These are phyloP conservation scores for Pristionchus maxplancki DNA, from an alignment of 2,888 invertebrate genomes.

Conservation along the genomic window DNA sequence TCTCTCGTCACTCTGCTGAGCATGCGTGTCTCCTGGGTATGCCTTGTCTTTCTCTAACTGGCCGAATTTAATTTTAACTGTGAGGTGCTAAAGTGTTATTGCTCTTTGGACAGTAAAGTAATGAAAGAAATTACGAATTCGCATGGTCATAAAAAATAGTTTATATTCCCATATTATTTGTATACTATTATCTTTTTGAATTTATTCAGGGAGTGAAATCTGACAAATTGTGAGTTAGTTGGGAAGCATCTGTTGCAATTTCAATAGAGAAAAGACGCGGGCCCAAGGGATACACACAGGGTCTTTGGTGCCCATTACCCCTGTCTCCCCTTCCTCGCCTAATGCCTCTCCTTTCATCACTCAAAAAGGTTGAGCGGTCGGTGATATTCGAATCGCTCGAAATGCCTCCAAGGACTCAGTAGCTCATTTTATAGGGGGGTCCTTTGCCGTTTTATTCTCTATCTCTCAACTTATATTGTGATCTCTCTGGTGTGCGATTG, in stretches of 20 bases:
- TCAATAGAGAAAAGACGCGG: not conserved
- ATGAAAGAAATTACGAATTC: too few species aligned
- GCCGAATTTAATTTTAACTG: too few species aligned
- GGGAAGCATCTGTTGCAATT: conserved; percentile 33
- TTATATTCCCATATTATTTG: too few species aligned
- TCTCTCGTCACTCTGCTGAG: not conserved
- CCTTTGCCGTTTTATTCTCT: too few species aligned
- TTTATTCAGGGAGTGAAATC: too few species aligned
- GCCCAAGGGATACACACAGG: not conserved
- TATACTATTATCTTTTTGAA: too few species aligned
- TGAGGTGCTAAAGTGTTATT: not conserved
- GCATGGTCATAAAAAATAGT: too few species aligned
- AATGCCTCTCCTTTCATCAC: conserved; percentile 32
- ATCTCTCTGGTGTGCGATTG: not conserved
- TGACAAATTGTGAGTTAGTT: not conserved
- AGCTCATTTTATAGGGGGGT: not conserved
- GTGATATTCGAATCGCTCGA: not conserved
- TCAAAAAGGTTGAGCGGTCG: not conserved
- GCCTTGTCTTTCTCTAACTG: not conserved
- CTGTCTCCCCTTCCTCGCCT: not conserved
- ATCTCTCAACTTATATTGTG: too few species aligned
- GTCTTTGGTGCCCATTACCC: not conserved
- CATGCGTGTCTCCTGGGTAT: not conserved
- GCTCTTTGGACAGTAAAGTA: not conserved
- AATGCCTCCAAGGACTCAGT: not conserved